Evolutionary conservation across 1,140 invertebrate genomes (phyloP), one percentile per base, ranked within the genome.

Genomic region (Streblospio benedicti): DNA sequence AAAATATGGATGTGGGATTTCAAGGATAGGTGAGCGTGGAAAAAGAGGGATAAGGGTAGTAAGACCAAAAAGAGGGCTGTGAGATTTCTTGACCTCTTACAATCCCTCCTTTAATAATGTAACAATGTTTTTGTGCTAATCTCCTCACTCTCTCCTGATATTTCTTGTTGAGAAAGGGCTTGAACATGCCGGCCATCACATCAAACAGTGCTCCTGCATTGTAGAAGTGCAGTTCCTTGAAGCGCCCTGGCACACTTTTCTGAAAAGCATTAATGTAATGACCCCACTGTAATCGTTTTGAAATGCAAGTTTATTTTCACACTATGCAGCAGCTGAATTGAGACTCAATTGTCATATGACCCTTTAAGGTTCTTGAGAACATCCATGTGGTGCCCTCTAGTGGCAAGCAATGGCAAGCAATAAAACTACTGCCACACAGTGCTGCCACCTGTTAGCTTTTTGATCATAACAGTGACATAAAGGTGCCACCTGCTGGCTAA

Each of bases 201-300:
- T 52, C 50, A 4, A 52, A 28, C n/a, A 52, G 5, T 12, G 50
- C n/a, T 12, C 50, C 50, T 25, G 25, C 23, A 30, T 52, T 52
- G 30, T 52, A 52, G 50, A 28, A 52, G 50, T 28, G 23, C n/a
- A 52, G 32, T 9, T n/a, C 50, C 50, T 52, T 52, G 4, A 52
- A 23, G 4, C 50, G 23, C 30, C 32, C 50, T 9, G 50, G 50
- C 12, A 16, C n/a, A n/a, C n/a, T n/a, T n/a, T n/a, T n/a, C n/a
- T n/a, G n/a, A n/a, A n/a, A n/a, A n/a, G n/a, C n/a, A n/a, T n/a
- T n/a, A n/a, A n/a, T n/a, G n/a, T n/a, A n/a, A n/a, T n/a, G n/a
- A n/a, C n/a, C n/a, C n/a, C n/a, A n/a, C n/a, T n/a, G n/a, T n/a
- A n/a, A n/a, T n/a, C n/a, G n/a, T n/a, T n/a, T n/a, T n/a, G n/a